A percentile compares a stretch with the other conserved stretches of the same genome.
These are phyloP conservation scores for Phania funesta DNA, from an alignment of 2,888 invertebrate species.

Conservation along the genomic window DNA sequence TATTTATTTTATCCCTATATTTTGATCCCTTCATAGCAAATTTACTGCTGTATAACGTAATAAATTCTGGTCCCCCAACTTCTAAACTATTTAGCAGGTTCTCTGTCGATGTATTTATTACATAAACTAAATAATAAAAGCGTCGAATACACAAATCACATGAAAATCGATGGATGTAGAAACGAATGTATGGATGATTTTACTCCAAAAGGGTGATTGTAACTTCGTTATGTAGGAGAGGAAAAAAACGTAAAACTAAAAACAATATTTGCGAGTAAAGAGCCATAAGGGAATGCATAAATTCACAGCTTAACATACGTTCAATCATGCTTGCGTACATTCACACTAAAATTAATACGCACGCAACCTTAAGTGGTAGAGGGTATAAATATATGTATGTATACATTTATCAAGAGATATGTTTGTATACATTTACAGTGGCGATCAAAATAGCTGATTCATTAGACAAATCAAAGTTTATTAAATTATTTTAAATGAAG, in stretches of 20 bases:
- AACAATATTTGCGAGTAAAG: conserved; percentile 23
- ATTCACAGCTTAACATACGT: neutral
- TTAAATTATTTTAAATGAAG: too few relatives aligned
- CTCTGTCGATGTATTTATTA: conserved; percentile 15
- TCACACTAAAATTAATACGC: neutral
- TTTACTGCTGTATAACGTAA: conserved; percentile 1
- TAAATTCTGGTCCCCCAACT: neutral
- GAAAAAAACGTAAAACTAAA: neutral
- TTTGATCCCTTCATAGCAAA: conserved; percentile 2
- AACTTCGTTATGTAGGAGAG: conserved; percentile 18
- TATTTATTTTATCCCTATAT: neutral
- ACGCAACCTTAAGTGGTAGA: neutral
- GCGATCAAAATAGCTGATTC: neutral
- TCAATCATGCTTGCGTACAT: neutral
- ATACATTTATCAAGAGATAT: neutral
- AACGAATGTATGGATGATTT: conserved; percentile 5
- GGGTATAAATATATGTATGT: neutral
- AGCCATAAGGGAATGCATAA: conserved; percentile 24
- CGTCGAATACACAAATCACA: conserved; percentile 53
- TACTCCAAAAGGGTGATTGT: conserved; percentile 40
- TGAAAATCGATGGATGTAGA: conserved; percentile 39
- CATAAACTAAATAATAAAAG: conserved; percentile 5
- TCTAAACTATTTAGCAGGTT: neutral
- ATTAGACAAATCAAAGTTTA: too few relatives aligned
- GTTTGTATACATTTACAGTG: neutral